phyloP scores from a whole-genome alignment of 2,888 invertebrate species.

The Branchipolynoe longqiensis region DNA sequence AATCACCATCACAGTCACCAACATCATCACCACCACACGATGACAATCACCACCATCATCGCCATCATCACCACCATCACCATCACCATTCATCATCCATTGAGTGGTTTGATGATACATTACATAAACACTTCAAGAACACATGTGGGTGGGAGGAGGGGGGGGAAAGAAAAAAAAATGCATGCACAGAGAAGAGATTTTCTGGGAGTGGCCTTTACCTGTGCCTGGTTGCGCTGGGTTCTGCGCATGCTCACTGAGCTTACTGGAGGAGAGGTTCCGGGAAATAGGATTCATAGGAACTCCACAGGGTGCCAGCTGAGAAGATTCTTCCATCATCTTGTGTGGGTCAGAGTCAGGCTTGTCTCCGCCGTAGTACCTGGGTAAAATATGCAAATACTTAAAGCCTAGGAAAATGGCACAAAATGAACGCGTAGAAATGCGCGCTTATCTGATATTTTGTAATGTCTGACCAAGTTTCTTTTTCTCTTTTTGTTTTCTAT shows the following conservation, averaged over 20 bases:
- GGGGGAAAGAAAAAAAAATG: too few species aligned
- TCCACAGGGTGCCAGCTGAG: slow-evolving; percentile 80
- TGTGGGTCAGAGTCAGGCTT: slow-evolving; percentile 67
- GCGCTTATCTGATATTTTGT: too few species aligned
- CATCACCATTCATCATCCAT: too few species aligned
- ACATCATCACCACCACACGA: too few species aligned
- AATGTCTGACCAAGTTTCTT: too few species aligned
- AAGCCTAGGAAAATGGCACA: not conserved
- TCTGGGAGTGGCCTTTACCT: not conserved
- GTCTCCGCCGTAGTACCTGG: slow-evolving; percentile 39
- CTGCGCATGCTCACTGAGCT: slow-evolving; percentile 69
- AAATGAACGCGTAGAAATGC: not conserved
- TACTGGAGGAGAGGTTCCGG: slow-evolving; percentile 75
- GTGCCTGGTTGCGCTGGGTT: not conserved
- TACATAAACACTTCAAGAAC: too few species aligned
- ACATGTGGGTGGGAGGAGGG: too few species aligned
- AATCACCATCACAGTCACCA: too few species aligned
- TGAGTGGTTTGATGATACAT: too few species aligned
- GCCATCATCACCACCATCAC: too few species aligned
- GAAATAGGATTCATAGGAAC: slow-evolving; percentile 79
- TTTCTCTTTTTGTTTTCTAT: too few species aligned
- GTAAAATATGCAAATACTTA: not conserved
- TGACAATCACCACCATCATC: too few species aligned
- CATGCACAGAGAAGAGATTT: not conserved
- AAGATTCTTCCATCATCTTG: slow-evolving; percentile 74